phyloP scores from a whole-genome alignment of 2,888 invertebrate species.

The Napeogenes sylphis region DNA sequence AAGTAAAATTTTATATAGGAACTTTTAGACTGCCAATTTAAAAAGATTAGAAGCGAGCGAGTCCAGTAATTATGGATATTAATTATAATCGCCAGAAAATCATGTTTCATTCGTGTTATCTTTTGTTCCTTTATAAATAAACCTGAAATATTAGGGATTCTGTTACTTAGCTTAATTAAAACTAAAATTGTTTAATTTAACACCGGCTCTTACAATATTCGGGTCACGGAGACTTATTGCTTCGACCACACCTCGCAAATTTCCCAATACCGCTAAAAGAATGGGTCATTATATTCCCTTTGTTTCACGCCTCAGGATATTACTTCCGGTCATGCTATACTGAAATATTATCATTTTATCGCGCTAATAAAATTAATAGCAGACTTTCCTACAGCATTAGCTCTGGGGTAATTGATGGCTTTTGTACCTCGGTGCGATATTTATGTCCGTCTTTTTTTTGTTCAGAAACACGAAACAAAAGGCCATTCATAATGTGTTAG shows the following conservation, averaged over 20 bases:
- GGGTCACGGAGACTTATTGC: constrained; percentile 49
- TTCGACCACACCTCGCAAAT: constrained; percentile 61
- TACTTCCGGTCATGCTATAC: constrained; percentile 71
- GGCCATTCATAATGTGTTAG: not conserved
- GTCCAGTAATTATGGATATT: constrained; percentile 3
- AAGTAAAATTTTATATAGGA: too few species aligned
- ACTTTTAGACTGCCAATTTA: not conserved
- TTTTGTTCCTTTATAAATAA: constrained; percentile 4
- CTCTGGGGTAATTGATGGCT: constrained; percentile 34
- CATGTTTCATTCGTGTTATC: constrained; percentile 9
- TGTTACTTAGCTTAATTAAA: constrained; percentile 51
- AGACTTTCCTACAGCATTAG: constrained; percentile 37
- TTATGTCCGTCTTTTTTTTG: constrained; percentile 13
- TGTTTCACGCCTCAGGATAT: constrained; percentile 63
- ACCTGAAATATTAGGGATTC: constrained; percentile 11
- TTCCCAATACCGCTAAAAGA: constrained; percentile 63
- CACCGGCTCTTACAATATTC: constrained; percentile 53
- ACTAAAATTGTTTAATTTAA: constrained; percentile 58
- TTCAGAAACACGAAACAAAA: not conserved
- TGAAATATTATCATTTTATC: constrained; percentile 69
- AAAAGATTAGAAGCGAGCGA: not conserved
- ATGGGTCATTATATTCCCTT: constrained; percentile 64
- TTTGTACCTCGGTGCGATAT: constrained; percentile 25
- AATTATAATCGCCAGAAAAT: constrained; percentile 2
- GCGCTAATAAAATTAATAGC: constrained; percentile 44